Evolutionary conservation across 1,140 invertebrate species (phyloP), one percentile per base, ranked within the genome.

Genomic region (Drosophila miranda): DNA sequence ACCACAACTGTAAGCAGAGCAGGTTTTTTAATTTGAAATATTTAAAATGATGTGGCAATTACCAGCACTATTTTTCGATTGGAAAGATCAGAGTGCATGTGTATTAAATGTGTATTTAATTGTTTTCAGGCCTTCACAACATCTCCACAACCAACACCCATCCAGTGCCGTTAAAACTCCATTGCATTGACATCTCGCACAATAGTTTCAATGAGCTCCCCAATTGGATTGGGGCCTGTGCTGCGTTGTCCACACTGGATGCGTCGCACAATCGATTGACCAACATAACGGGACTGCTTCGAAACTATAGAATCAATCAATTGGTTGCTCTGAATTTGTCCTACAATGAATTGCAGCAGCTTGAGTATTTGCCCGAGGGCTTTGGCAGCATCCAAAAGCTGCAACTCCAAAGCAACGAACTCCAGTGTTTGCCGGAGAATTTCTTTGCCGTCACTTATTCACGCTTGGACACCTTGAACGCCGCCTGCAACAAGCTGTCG

Each of bases 201-300:
- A 97, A 97, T 80, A 94, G 94, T 81, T 90, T 97, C 45, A 94
- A 94, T 41, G 92, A 93, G 2, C 89, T 97, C 44, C 96, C 96
- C 0, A 94, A 95, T 77, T 97, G 96, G 96, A 92, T 95, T 41
- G 94, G 94, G 21, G 93, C 94, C n/a, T 94, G 96, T 74, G 93
- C 93, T n/a, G 93, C 95, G 55, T 91, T 97, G 43, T 93, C 93
- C 28, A 94, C 93, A 19, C 92, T 97, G 23, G 95, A 95, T 79
- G 96, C 95, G 6, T 95, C 94, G 30, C 95, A 96, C 86, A 97
- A 97, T 81, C 91, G 93, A 26, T 82, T 97, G 48, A 93, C 93
- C 26, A 93, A 93, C 6, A 91, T 96, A 5, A 95, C 94, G 23
- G 95, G 95, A 43, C 93, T 95, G 81, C 88, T 96, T 49, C 93